Percentiles rank a stretch among this genome's conserved stretches.
Conservation (phyloP, 2,113 vertebrate species). For the Odontophorus gujanensis region DNA sequence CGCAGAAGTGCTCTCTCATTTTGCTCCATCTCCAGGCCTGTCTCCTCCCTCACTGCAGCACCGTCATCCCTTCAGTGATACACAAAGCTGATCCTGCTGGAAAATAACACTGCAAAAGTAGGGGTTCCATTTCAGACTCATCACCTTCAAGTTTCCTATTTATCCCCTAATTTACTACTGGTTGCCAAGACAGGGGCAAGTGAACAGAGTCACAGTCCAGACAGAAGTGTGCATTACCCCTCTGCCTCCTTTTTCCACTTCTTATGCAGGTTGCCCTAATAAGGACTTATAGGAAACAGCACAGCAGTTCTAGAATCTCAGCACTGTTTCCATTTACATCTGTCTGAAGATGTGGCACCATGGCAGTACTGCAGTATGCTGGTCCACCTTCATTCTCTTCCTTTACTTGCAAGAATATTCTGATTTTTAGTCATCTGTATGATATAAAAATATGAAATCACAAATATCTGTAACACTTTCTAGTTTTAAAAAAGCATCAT, state of each 20-base stretch:
- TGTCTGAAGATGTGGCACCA: neutral
- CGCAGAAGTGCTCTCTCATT: neutral
- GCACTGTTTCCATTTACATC: neutral
- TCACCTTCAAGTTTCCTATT: neutral
- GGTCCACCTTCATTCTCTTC: neutral
- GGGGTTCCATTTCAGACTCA: neutral
- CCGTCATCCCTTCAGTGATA: neutral
- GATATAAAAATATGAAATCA: neutral
- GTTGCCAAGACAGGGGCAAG: neutral
- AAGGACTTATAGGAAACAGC: neutral
- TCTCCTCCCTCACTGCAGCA: neutral
- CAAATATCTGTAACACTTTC: neutral
- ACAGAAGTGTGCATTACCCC: neutral
- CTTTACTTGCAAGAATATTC: neutral
- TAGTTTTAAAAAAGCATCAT: neutral
- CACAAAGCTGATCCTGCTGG: fast-evolving
- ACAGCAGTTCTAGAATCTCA: neutral
- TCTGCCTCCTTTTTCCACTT: neutral
- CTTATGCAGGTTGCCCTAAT: neutral
- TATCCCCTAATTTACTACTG: neutral
- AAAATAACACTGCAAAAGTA: neutral
- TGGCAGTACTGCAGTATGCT: neutral
- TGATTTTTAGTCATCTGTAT: neutral
- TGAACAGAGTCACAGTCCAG: neutral
- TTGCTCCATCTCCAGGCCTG: neutral